Evolutionary conservation across 1,140 invertebrate species (phyloP), one percentile per base, ranked within the genome.

Genomic region (Globodera rostochiensis): DNA sequence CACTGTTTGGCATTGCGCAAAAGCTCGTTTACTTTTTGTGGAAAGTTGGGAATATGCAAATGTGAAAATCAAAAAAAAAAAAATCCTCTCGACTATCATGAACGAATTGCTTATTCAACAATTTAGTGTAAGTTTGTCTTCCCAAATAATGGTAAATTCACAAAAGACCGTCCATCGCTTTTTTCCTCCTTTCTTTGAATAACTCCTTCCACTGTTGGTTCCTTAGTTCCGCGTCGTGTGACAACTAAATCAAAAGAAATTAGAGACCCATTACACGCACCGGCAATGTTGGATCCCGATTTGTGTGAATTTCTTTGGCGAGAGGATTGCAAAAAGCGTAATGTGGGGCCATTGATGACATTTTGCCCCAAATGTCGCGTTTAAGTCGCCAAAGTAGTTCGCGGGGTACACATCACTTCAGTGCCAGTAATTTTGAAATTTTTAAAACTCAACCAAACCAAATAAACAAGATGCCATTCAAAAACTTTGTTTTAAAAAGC

Each of bases 211-310:
- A 78, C 47, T 25, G 53, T 19, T 46, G 36, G 21, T 78, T 36
- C 49, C 76, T 45, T 53, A 69, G 9, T 46, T 70, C 76, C 25
- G 64, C 21, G 45, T 78, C 49, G 46, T 78, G 25, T 19, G 76
- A 78, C 9, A 78, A 19, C 76, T 78, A 25, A 36, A 77, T 69
- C 45, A 21, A 77, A 77, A 69, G n/a, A 71, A 45, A 66, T 66
- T 15, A 66, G 3, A 15, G 60, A 13, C 1, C 60, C 13, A 66
- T 66, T 36, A 3, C 36, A 36, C 36, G 36, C 36, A 36, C 36
- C 36, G 36, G 1, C 36, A 36, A 36, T 36, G 36, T 36, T 36
- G 36, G 3, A 36, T 36, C 3, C 36, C 36, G 3, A 36, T 36
- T 36, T 36, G 36, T 36, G 36, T 36, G 36, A 36, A 36, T 36